phyloP scores from a whole-genome alignment of 92 coral and sea anemone genomes.

The Pocillopora meandrina region DNA sequence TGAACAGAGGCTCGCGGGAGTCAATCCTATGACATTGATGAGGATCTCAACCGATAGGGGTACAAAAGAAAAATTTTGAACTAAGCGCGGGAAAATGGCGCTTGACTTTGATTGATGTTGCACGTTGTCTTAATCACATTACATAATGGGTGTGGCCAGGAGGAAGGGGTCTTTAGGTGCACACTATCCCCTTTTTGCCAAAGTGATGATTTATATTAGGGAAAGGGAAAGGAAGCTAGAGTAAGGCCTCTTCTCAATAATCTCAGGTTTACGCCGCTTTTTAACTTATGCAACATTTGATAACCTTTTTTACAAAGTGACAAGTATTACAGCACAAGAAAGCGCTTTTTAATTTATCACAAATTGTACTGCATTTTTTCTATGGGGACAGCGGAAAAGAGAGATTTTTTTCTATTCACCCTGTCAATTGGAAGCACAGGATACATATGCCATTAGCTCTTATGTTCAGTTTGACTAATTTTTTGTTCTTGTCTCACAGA shows the following conservation, averaged over 20 bases:
- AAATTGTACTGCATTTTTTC: too few relatives aligned
- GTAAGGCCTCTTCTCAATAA: not conserved
- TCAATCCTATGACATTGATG: conserved; percentile 27
- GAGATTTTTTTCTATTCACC: not conserved
- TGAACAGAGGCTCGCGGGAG: conserved; percentile 35
- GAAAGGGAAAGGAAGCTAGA: not conserved
- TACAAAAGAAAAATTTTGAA: not conserved
- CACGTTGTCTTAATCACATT: not conserved
- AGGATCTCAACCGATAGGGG: conserved; percentile 24
- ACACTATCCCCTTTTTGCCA: too few relatives aligned
- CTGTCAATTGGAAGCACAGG: not conserved
- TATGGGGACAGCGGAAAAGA: not conserved
- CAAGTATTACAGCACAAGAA: too few relatives aligned
- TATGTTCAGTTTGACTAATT: not conserved
- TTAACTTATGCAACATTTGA: too few relatives aligned
- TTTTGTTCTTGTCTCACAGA: not conserved
- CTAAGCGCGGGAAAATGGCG: not conserved
- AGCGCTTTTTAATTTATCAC: too few relatives aligned
- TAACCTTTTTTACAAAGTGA: too few relatives aligned
- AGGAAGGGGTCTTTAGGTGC: too few relatives aligned
- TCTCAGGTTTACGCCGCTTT: too few relatives aligned
- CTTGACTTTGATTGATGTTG: not conserved
- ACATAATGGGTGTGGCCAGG: too few relatives aligned
- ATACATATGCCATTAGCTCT: not conserved
- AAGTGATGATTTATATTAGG: too few relatives aligned